Percentiles rank a stretch among this genome's conserved stretches.
Conservation (phyloP, 2,888 invertebrate species). For the Platerodrilus igneus region DNA sequence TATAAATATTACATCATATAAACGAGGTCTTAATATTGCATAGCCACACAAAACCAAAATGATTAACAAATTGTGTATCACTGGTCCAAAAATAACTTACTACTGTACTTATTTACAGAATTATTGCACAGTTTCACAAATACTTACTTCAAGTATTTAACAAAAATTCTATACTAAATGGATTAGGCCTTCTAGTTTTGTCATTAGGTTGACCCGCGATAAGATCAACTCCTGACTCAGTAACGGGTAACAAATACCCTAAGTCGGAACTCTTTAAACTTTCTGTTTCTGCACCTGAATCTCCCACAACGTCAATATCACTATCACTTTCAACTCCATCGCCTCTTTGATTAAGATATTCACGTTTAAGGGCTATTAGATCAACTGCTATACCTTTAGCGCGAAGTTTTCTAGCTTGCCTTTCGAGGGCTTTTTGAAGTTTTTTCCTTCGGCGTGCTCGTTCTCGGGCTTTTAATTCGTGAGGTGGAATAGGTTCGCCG, state of each 20-base stretch:
- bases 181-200: conserved; percentile 62
- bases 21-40: too few species aligned
- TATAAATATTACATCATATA: too few species aligned
- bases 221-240: conserved; percentile 45
- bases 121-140: conserved; percentile 34
- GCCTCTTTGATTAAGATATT: conserved; percentile 76
- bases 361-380: conserved; percentile 75
- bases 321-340: conserved; percentile 57
- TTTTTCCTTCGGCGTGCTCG: conserved; percentile 86
- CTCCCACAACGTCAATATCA: conserved; percentile 83
- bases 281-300: conserved; percentile 67
- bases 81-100: too few species aligned
- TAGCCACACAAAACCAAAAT: too few species aligned
- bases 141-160: conserved; percentile 67
- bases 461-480: conserved; percentile 79
- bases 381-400: conserved; percentile 89
- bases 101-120: too few species aligned
- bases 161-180: conserved; percentile 86
- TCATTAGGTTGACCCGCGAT: conserved; percentile 50
- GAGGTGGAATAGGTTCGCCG: conserved; percentile 94
- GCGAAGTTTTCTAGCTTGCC: conserved; percentile 87
- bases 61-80: too few species aligned
- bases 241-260: conserved; percentile 28
- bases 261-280: conserved; percentile 57
- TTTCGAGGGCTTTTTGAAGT: conserved; percentile 83